These are phyloP conservation scores for Paracanthobrama guichenoti DNA, from an alignment of 2,113 vertebrate genomes.

Conservation along the genomic window DNA sequence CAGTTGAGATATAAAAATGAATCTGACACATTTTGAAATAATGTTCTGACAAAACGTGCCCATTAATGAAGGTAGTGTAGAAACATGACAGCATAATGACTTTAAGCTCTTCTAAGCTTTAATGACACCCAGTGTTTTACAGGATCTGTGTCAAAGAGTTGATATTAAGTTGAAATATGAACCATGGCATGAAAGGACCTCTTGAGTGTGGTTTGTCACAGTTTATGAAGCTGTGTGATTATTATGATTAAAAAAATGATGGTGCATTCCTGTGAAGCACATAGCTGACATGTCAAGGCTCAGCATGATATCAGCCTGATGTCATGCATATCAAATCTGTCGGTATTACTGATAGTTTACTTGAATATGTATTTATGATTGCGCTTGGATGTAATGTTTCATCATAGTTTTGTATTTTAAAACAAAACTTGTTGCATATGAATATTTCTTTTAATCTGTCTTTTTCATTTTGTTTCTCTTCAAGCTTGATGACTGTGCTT, in stretches of 20 bases:
- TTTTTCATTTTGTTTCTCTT: slow-evolving; percentile 48
- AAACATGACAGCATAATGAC: slow-evolving; percentile 24
- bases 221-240: slow-evolving; percentile 6
- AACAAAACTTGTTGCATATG: slow-evolving; percentile 2
- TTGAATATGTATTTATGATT: not conserved
- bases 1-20: not conserved
- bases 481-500: slow-evolving; percentile 93
- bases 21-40: not conserved
- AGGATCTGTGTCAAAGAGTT: slow-evolving; percentile 4
- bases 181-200: not conserved
- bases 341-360: not conserved
- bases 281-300: slow-evolving; percentile 8
- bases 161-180: slow-evolving; percentile 31
- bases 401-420: not conserved
- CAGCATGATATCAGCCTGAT: not conserved
- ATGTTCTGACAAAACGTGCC: not conserved
- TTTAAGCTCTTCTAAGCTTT: not conserved
- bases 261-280: slow-evolving; percentile 23
- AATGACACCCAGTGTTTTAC: not conserved
- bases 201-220: not conserved
- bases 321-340: not conserved
- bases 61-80: not conserved
- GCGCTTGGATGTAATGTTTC: slow-evolving; percentile 1
- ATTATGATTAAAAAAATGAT: not conserved
- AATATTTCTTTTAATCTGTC: slow-evolving; percentile 19